phyloP scores from a whole-genome alignment of 2,888 invertebrate species.

The Hyles lineata region DNA sequence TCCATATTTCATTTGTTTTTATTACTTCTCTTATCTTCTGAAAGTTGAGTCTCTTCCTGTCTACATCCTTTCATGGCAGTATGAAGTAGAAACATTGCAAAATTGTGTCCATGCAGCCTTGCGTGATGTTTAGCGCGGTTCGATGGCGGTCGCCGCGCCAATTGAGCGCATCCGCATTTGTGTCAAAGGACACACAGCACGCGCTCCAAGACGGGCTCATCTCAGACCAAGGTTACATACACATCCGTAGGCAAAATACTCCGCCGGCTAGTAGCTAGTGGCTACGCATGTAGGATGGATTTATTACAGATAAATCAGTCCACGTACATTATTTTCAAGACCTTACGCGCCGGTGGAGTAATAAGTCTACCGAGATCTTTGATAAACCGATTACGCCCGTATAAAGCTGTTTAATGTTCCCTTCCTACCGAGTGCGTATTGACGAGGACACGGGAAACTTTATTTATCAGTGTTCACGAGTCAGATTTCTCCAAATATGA shows the following conservation, averaged over 20 bases:
- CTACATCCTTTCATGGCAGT: not conserved
- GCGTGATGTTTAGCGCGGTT: conserved; percentile 80
- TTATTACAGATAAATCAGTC: conserved; percentile 45
- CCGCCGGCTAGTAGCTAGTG: conserved; percentile 42
- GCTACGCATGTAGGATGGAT: conserved; percentile 56
- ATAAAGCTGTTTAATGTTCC: not conserved
- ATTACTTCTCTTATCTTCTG: no score
- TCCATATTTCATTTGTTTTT: no score
- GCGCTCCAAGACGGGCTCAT: conserved; percentile 78
- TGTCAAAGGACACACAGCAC: conserved; percentile 79
- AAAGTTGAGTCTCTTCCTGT: no score
- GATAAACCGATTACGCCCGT: conserved; percentile 5
- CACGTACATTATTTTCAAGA: conserved; percentile 35
- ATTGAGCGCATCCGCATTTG: conserved; percentile 84
- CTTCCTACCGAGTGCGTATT: not conserved
- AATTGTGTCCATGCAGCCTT: conserved; percentile 63
- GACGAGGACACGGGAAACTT: not conserved
- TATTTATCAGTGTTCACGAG: not conserved
- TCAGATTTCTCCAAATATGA: conserved; percentile 4
- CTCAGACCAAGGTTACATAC: conserved; percentile 74
- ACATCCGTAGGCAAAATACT: conserved; percentile 66
- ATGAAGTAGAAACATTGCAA: conserved; percentile 16
- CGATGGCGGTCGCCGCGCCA: conserved; percentile 76
- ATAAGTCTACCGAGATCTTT: conserved; percentile 5
- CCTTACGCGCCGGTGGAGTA: not conserved